phyloP scores from a whole-genome alignment of 1,140 invertebrate genomes.

The Panagrolaimus sp. region DNA sequence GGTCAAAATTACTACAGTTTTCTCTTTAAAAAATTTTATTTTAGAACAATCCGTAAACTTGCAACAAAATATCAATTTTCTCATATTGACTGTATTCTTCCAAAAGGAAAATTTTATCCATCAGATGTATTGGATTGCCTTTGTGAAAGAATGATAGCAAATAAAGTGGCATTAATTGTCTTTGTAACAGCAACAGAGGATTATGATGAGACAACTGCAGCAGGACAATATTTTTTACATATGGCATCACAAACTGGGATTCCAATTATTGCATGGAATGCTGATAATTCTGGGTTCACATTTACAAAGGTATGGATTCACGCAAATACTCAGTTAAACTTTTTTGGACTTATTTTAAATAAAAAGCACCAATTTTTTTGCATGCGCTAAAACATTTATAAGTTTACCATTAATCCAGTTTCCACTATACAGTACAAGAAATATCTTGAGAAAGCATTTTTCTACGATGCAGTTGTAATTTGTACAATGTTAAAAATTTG shows the following conservation, averaged over 20 bases:
- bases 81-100: constrained; percentile 48
- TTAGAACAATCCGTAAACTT: constrained; percentile 34
- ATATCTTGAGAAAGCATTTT: too few relatives aligned
- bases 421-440: too few relatives aligned
- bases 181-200: constrained; percentile 49
- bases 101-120: constrained; percentile 48
- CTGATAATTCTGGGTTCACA: constrained; percentile 50
- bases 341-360: too few relatives aligned
- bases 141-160: constrained; percentile 40
- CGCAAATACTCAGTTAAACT: background rate
- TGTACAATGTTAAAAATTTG: too few relatives aligned
- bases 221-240: constrained; percentile 50
- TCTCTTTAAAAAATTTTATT: background rate
- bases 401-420: too few relatives aligned
- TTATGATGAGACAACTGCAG: constrained; percentile 36
- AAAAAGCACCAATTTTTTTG: too few relatives aligned
- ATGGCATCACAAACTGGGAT: constrained; percentile 52
- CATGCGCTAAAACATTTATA: too few relatives aligned
- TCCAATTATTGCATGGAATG: constrained; percentile 57
- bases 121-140: constrained; percentile 49
- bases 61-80: constrained; percentile 36
- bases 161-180: constrained; percentile 46
- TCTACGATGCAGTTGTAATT: too few relatives aligned
- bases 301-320: constrained; percentile 38
- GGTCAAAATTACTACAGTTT: too few relatives aligned